These are phyloP conservation scores for Ammospiza maritima DNA, from an alignment of 2,797 vertebrate genomes.

Conservation along the genomic window DNA sequence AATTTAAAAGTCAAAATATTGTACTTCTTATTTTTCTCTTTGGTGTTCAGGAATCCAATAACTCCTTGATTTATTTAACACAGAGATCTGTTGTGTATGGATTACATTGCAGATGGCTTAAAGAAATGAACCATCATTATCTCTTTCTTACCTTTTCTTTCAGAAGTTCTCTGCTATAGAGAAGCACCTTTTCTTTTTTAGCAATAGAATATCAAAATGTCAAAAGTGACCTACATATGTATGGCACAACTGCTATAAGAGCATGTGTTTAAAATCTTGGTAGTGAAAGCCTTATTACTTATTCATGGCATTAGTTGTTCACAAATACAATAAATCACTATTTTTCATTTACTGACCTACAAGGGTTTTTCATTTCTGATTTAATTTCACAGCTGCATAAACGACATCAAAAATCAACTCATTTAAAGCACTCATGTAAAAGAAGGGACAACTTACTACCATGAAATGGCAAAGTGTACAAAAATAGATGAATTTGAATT, in stretches of 20 bases:
- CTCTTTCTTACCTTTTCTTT: slow-evolving; percentile 3
- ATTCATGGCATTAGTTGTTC: neutral
- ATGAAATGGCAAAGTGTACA: neutral
- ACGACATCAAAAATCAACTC: slow-evolving; percentile 2
- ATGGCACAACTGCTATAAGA: neutral
- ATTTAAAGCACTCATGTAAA: slow-evolving; percentile 39
- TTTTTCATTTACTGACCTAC: neutral
- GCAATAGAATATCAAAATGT: neutral
- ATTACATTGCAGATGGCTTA: neutral
- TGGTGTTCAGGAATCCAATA: neutral
- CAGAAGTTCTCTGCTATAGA: neutral
- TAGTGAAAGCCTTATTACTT: neutral
- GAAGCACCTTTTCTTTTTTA: neutral
- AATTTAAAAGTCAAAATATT: neutral
- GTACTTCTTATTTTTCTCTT: neutral
- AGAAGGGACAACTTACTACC: neutral
- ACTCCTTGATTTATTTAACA: too few species aligned
- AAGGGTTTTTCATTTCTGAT: slow-evolving; percentile 2
- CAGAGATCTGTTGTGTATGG: too few species aligned
- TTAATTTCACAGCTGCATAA: slow-evolving; percentile 52
- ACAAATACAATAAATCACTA: neutral
- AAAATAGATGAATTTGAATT: slow-evolving; percentile 40
- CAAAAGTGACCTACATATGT: neutral
- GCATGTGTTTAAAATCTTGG: neutral
- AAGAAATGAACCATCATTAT: neutral